phyloP scores from a whole-genome alignment of 2,888 invertebrate genomes.

The Choreutis nemorana region DNA sequence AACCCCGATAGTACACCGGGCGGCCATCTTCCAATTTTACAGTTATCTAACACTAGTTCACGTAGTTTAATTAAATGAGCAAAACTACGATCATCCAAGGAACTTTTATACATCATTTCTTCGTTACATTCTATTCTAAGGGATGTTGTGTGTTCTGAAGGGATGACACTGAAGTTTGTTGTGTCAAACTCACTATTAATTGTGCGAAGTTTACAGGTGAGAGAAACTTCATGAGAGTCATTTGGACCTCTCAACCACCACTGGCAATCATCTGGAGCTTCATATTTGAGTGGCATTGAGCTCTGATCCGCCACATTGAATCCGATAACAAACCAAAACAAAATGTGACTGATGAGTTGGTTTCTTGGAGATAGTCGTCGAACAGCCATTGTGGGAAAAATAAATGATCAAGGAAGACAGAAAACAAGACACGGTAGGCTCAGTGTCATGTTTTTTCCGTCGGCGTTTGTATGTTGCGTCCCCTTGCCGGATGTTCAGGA shows the following conservation, averaged over 20 bases:
- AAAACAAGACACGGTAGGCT: conserved; percentile 55
- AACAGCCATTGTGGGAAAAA: conserved; percentile 52
- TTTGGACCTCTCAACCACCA: conserved; percentile 74
- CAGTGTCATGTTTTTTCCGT: conserved; percentile 66
- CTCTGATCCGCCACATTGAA: conserved; percentile 57
- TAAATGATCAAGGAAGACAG: conserved; percentile 59
- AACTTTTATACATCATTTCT: conserved; percentile 81
- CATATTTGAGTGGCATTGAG: conserved; percentile 68
- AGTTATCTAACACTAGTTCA: conserved; percentile 83
- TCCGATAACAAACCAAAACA: conserved; percentile 51
- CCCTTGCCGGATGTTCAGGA: conserved; percentile 56
- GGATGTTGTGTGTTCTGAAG: conserved; percentile 82
- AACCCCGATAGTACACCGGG: conserved; percentile 81
- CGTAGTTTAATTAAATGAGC: conserved; percentile 81
- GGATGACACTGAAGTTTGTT: conserved; percentile 88
- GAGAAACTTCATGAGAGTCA: conserved; percentile 74
- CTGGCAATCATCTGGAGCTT: conserved; percentile 87
- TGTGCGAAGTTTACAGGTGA: conserved; percentile 81
- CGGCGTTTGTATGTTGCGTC: conserved; percentile 52
- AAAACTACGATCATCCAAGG: conserved; percentile 79
- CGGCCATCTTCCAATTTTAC: conserved; percentile 86
- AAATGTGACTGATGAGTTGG: conserved; percentile 38
- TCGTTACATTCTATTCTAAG: conserved; percentile 82
- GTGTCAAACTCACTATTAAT: conserved; percentile 89
- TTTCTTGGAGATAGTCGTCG: conserved; percentile 35